Evolutionary conservation across 1,140 invertebrate genomes (phyloP), one percentile per base, ranked within the genome.

Genomic region (Ostrea edulis): DNA sequence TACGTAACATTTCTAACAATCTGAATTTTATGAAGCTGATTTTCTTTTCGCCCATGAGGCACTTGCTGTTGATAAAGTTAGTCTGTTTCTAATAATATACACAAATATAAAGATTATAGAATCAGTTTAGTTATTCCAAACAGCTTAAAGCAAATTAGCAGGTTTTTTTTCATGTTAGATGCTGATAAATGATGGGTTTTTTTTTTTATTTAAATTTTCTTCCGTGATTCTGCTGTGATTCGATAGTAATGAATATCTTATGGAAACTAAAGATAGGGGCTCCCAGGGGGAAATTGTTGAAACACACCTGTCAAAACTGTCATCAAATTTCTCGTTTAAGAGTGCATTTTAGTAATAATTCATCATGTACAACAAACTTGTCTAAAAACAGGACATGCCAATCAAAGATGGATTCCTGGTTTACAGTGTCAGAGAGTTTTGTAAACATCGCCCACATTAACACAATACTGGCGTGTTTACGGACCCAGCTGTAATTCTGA

Each of bases 161-260:
- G 8, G 14, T 71, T 71, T 71, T 71, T 20, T 29, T 35, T 35
- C 68, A 71, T 7, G 9, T 8, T 71, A 25, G 29, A 29, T 14
- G 25, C 29, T 71, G 68, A 71, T 71, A 71, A 71, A 71, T 29
- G 68, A 71, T 62, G n/a, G 55, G 14, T 62, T 62, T 20, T 55
- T 62, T n/a, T 62, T 17, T 20, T 62, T 20, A 17, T 29, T n/a
- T n/a, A n/a, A n/a, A n/a, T n/a, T n/a, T 25, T 71, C 29, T 29
- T 62, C n/a, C 5, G 58, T 62, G 58, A 62, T n/a, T 62, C 14
- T 62, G 58, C 58, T n/a, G 8, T 62, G 58, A 62, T 62, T 62
- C 14, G 58, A 62, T n/a, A 62, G 68, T 35, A 71, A 71, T 71
- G 25, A 71, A 71, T 71, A 71, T 71, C 68, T 71, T 29, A 71